Percentiles rank a stretch among this genome's conserved stretches.
Conservation (phyloP, 2,888 invertebrate species). For the Drosophila formosana region DNA sequence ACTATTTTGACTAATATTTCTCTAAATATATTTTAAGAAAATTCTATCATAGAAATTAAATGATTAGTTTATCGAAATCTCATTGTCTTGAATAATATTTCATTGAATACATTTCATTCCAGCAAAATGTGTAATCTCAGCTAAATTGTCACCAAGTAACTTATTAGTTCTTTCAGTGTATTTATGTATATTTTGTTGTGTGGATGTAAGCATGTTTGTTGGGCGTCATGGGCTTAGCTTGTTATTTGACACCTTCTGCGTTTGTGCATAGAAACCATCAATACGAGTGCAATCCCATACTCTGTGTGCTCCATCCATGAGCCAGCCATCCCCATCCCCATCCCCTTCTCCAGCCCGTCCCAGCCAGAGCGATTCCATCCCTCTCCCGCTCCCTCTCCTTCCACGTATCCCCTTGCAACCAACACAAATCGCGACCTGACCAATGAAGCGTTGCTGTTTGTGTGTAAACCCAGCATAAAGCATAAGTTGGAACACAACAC, state of each 20-base stretch:
- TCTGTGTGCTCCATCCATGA: background rate
- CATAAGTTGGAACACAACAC: slow-evolving; percentile 39
- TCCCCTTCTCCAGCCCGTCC: background rate
- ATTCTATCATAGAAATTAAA: background rate
- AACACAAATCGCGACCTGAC: slow-evolving; percentile 35
- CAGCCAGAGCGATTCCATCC: background rate
- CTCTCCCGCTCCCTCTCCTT: background rate
- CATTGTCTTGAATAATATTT: no score
- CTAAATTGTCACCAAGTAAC: background rate
- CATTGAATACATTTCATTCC: no score
- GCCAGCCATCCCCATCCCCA: slow-evolving; percentile 15
- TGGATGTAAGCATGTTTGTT: slow-evolving; percentile 5
- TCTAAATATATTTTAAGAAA: no score
- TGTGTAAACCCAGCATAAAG: slow-evolving; percentile 37
- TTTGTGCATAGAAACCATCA: slow-evolving; percentile 21
- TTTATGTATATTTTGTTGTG: slow-evolving; percentile 5
- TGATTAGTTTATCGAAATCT: no score
- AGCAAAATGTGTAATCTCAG: background rate
- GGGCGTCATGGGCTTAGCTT: slow-evolving; percentile 50
- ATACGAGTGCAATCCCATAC: slow-evolving; percentile 17
- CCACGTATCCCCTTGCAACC: slow-evolving; percentile 19
- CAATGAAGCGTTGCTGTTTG: slow-evolving; percentile 58
- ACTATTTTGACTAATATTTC: no score
- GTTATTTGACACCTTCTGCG: slow-evolving; percentile 68
- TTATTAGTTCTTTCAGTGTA: slow-evolving; percentile 17